phyloP scores from a whole-genome alignment of 2,797 vertebrate species.

The Helostoma temminkii region DNA sequence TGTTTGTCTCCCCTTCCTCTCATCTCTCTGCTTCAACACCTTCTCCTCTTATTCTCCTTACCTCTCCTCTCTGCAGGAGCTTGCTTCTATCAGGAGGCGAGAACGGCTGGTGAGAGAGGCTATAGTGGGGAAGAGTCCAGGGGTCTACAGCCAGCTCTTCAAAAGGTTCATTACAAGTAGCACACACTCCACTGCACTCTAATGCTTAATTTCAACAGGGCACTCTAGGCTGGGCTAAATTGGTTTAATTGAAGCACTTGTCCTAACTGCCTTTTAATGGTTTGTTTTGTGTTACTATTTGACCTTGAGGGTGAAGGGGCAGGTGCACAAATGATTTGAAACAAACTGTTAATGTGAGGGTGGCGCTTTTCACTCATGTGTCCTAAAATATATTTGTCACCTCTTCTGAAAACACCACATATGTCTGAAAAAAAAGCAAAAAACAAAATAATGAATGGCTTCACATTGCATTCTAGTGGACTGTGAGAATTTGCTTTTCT shows the following conservation, averaged over 20 bases:
- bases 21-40: not conserved
- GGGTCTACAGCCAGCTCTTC: slow-evolving; percentile 82
- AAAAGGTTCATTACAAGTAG: slow-evolving; percentile 85
- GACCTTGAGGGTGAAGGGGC: slow-evolving; percentile 71
- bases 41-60: not conserved
- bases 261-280: slow-evolving; percentile 57
- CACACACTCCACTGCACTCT: slow-evolving; percentile 53
- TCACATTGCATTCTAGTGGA: slow-evolving; percentile 4
- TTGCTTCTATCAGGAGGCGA: slow-evolving; percentile 84
- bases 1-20: slow-evolving; percentile 5
- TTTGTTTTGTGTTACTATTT: slow-evolving; percentile 60
- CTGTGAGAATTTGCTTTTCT: slow-evolving; percentile 21
- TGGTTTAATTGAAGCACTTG: slow-evolving; percentile 68
- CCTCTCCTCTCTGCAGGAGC: slow-evolving; percentile 82
- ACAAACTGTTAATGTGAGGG: slow-evolving; percentile 43
- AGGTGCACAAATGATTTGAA: slow-evolving; percentile 58
- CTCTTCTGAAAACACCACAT: not conserved
- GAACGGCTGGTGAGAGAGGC: slow-evolving; percentile 83
- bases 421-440: slow-evolving; percentile 12
- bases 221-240: slow-evolving; percentile 55
- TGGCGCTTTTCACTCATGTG: slow-evolving; percentile 22
- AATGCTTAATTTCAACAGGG: slow-evolving; percentile 61
- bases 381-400: slow-evolving; percentile 17
- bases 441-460: slow-evolving; percentile 9
- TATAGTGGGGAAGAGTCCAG: slow-evolving; percentile 82